Evolutionary conservation across 2,113 vertebrate species (phyloP), one percentile per base, ranked within the genome.

Genomic region (Dolichotis patagonum): DNA sequence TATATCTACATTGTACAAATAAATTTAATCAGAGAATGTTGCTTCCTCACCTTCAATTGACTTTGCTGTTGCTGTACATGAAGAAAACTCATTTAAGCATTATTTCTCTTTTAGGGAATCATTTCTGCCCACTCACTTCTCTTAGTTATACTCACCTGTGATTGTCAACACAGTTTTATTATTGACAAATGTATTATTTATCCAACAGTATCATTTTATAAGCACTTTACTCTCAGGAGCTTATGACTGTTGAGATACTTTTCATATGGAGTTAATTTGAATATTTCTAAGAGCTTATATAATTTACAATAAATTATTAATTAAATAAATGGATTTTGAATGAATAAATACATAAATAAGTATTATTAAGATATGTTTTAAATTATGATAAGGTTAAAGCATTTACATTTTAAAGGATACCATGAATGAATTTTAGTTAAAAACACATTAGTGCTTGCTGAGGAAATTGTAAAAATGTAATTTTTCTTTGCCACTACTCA

Each of bases 371-470:
- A 28, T 78, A 58, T 85, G 7, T n/a, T 84, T 94, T 94, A 88
- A 90, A 90, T 92, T 96, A 95, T 49, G 46, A 28, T 60, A 90
- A 4, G 24, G 4, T 38, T 77, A 65, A 87, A 77, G 38, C 10
- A 82, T 24, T 94, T 65, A 88, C 84, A 90, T 71, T n/a, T 38
- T 92, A 92, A 94, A 95, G 26, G 69, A 4, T 26, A 84, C 84
- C 90, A 65, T 73, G 85, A 90, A 89, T 92, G 32, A 95, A 75
- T 30, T 88, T 97, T 88, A 95, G 43, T 60, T 95, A 88, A 97
- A 95, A 97, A 73, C 19, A 84, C n/a, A 94, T 94, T 32, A 73
- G 85, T 86, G 32, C 12, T 93, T 91, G 58, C 73, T 93, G 49
- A 90, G 95, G 73, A 94, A 88, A 82, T 1, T 71, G 24, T 92